A percentile compares a stretch with the other conserved stretches of the same genome.
phyloP scores from a whole-genome alignment of 2,888 invertebrate species.

The Lithophane ornitopus region DNA sequence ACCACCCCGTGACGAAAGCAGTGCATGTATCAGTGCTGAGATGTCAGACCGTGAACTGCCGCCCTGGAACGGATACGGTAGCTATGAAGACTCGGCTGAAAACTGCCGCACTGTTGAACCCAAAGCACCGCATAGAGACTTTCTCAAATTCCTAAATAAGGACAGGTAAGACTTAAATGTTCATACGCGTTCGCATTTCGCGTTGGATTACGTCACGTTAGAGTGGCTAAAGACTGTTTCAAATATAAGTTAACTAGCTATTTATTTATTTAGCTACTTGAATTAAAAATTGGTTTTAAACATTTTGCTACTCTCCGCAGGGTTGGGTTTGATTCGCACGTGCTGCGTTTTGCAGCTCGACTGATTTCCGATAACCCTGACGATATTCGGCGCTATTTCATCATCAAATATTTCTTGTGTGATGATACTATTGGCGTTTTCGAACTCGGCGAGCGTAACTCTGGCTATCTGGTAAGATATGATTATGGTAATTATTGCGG shows the following conservation, averaged over 20 bases:
- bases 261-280: no score
- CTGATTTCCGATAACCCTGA: conserved; percentile 93
- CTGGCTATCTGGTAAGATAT: conserved; percentile 89
- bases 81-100: conserved; percentile 96
- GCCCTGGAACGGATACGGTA: conserved; percentile 97
- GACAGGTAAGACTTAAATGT: conserved; percentile 91
- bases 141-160: conserved; percentile 94
- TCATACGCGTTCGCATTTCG: neutral
- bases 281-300: neutral
- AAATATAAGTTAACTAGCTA: neutral
- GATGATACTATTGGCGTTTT: conserved; percentile 96
- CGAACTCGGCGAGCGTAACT: conserved; percentile 94
- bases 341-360: conserved; percentile 94
- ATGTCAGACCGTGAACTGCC: conserved; percentile 91
- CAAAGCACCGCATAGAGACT: conserved; percentile 94
- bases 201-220: neutral
- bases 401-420: conserved; percentile 94
- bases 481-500: neutral
- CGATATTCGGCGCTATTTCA: conserved; percentile 93
- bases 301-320: conserved; percentile 79
- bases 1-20: conserved; percentile 82
- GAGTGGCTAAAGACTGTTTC: neutral
- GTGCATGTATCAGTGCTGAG: conserved; percentile 75
- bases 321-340: conserved; percentile 93
- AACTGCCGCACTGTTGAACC: conserved; percentile 96